Conservation (phyloP, 2,888 invertebrate genomes). For the Philonicus albiceps region DNA sequence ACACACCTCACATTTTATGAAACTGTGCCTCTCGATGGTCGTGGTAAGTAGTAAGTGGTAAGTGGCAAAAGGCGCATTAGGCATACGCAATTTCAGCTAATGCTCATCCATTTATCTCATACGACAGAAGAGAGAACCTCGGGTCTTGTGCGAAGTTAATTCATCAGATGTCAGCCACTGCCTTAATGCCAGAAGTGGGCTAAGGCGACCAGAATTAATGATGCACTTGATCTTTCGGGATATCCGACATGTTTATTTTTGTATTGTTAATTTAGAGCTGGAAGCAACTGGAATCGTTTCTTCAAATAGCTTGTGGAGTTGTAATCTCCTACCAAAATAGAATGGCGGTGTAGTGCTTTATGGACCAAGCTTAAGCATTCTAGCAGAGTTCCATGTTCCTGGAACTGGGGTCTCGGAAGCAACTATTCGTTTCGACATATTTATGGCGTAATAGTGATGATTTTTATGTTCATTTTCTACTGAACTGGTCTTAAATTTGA, state of each 20-base stretch:
- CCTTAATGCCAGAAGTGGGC: background rate
- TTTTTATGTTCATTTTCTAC: conserved; percentile 7
- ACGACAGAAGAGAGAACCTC: background rate
- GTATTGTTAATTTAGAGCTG: conserved; percentile 33
- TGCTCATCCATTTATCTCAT: conserved; percentile 43
- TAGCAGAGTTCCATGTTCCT: background rate
- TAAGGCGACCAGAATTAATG: conserved; percentile 26
- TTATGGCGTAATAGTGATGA: conserved; percentile 22
- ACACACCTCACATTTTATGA: background rate
- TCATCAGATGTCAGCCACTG: conserved; percentile 42
- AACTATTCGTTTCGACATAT: background rate
- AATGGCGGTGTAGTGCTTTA: background rate
- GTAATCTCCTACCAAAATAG: conserved; percentile 17
- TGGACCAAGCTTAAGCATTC: background rate
- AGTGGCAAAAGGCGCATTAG: conserved; percentile 39
- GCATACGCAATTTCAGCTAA: conserved; percentile 45
- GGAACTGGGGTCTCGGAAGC: background rate
- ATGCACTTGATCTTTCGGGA: conserved; percentile 38
- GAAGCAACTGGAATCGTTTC: background rate
- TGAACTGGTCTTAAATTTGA: background rate
- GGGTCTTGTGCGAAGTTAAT: conserved; percentile 41
- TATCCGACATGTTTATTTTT: conserved; percentile 23
- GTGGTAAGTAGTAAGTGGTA: conserved; percentile 19
- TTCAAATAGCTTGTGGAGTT: background rate
- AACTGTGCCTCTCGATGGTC: background rate